These are phyloP conservation scores for Marronus borbonicus DNA, from an alignment of 2,888 invertebrate genomes.

Conservation along the genomic window DNA sequence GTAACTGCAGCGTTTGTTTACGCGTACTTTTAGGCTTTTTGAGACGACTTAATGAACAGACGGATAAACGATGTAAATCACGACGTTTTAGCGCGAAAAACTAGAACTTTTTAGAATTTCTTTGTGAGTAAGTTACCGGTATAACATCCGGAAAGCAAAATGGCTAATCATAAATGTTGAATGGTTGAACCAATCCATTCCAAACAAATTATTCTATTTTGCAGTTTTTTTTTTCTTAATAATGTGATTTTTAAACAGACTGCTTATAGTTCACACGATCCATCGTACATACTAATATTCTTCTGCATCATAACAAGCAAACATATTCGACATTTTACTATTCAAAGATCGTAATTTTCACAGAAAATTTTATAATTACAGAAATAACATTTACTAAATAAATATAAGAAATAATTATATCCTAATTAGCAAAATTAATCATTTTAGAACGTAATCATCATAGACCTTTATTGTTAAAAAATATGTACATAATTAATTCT, in stretches of 20 bases:
- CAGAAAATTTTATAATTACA: too few species aligned
- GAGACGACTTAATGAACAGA: neutral
- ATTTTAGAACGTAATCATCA: too few species aligned
- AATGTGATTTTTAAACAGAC: slow-evolving; percentile 61
- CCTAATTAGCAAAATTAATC: too few species aligned
- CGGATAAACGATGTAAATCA: neutral
- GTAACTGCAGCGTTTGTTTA: neutral
- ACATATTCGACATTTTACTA: too few species aligned
- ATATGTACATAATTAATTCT: too few species aligned
- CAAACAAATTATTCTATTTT: slow-evolving; percentile 62
- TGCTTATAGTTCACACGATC: neutral
- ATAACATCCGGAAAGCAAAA: slow-evolving; percentile 61
- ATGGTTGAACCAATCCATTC: slow-evolving; percentile 59
- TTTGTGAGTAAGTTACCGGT: slow-evolving; percentile 24
- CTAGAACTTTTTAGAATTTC: slow-evolving; percentile 18
- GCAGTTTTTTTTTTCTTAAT: slow-evolving; percentile 62
- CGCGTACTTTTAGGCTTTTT: slow-evolving; percentile 20
- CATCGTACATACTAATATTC: slow-evolving; percentile 29
- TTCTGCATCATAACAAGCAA: neutral
- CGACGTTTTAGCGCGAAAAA: neutral
- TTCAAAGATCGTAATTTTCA: too few species aligned
- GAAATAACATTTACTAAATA: too few species aligned
- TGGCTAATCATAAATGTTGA: slow-evolving; percentile 63
- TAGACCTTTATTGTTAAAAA: too few species aligned
- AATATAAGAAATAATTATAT: too few species aligned